Percentiles rank a stretch among this genome's conserved stretches.
Conservation (phyloP, 2,797 vertebrate species). For the Leptoclinus maculatus region DNA sequence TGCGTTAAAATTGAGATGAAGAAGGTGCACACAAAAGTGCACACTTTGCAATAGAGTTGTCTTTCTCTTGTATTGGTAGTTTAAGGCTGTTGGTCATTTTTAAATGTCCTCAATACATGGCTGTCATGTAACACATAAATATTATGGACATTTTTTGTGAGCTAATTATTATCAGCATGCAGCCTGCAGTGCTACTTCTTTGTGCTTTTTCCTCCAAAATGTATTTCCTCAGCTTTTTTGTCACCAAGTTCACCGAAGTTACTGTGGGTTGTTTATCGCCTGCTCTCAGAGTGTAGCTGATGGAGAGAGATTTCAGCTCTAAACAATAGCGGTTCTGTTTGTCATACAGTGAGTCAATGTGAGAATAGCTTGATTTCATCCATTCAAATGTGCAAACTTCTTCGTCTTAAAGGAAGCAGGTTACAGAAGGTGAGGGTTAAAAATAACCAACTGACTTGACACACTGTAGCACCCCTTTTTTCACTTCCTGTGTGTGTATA, state of each 20-base stretch:
- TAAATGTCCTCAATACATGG: not conserved
- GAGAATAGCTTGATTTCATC: constrained; percentile 9
- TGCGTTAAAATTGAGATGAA: not conserved
- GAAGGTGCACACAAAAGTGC: not conserved
- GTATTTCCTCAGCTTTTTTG: not conserved
- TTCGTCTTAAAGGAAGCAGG: constrained; percentile 7
- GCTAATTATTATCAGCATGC: not conserved
- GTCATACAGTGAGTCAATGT: not conserved
- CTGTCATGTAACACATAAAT: not conserved
- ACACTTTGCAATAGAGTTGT: not conserved
- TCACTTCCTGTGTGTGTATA: constrained; percentile 18
- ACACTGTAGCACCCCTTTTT: not conserved
- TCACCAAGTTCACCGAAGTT: not conserved
- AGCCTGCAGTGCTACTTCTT: not conserved
- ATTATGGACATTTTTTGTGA: not conserved
- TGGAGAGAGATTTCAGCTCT: not conserved
- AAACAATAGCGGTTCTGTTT: not conserved
- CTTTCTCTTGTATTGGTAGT: not conserved
- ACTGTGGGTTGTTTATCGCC: not conserved
- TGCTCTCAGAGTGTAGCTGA: not conserved
- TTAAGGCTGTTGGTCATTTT: not conserved
- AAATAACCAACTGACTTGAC: not conserved
- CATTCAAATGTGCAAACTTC: constrained; percentile 12
- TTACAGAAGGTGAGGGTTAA: not conserved
- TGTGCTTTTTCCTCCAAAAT: not conserved